These are phyloP conservation scores for Macrocentrus cingulum DNA, from an alignment of 1,140 invertebrate species.

Conservation along the genomic window DNA sequence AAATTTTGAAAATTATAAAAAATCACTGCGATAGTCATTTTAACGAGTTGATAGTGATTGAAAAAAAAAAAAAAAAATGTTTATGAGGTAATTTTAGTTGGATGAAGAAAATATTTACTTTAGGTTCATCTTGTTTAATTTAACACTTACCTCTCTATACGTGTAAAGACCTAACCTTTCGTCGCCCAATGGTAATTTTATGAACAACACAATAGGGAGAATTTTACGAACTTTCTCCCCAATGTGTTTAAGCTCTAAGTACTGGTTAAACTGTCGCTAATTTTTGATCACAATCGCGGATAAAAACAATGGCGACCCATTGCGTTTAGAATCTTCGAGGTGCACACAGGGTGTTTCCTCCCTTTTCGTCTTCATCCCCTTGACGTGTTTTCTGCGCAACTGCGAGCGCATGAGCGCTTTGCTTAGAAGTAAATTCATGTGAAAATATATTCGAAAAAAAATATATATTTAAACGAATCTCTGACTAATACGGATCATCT, in stretches of 20 bases:
- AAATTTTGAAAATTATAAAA: no score
- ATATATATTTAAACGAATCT: no score
- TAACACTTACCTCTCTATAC: no score
- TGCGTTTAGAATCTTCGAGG: slow-evolving; percentile 1
- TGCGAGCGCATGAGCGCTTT: background rate
- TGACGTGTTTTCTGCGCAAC: background rate
- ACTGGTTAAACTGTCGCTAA: background rate
- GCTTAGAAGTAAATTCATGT: background rate
- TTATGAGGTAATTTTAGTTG: no score
- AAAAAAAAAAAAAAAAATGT: no score
- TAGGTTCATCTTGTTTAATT: no score
- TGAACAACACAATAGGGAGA: background rate
- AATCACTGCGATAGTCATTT: no score
- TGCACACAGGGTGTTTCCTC: background rate
- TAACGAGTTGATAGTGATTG: no score
- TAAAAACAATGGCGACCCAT: slow-evolving; percentile 7
- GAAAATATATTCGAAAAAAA: background rate
- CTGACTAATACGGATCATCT: no score
- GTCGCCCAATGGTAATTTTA: slow-evolving; percentile 16
- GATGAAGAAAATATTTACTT: no score
- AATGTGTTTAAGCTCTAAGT: background rate
- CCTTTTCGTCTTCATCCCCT: background rate
- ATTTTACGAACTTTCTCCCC: background rate
- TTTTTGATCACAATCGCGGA: background rate
- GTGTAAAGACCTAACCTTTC: slow-evolving; percentile 16